Conservation (phyloP, 2,113 vertebrate species). For the Saccopteryx bilineata region DNA sequence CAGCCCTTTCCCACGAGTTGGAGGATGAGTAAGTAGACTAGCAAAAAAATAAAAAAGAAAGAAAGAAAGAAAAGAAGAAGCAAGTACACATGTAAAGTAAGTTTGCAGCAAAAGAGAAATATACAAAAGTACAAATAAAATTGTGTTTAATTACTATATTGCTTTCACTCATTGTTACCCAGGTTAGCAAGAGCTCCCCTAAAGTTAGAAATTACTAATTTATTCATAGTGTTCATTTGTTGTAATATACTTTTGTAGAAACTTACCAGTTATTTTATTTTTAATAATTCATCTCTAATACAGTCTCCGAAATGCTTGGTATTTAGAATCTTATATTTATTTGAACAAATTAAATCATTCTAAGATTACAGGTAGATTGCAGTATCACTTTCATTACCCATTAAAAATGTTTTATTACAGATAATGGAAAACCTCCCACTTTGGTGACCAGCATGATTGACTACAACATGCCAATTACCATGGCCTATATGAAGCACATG, state of each 20-base stretch:
- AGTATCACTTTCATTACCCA: slow-evolving; percentile 48
- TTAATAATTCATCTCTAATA: neutral
- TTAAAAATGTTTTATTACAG: slow-evolving; percentile 86
- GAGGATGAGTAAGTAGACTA: neutral
- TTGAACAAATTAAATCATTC: neutral
- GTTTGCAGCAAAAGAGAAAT: neutral
- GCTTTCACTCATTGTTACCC: neutral
- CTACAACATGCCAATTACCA: slow-evolving; percentile 94
- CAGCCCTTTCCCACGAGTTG: neutral
- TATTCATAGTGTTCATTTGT: neutral
- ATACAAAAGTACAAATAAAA: neutral
- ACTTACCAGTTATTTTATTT: neutral
- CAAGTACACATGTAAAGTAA: neutral
- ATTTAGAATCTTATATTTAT: neutral
- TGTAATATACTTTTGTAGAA: neutral
- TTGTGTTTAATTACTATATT: neutral
- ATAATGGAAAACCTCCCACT: slow-evolving; percentile 92
- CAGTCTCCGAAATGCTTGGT: neutral
- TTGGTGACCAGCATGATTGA: slow-evolving; percentile 94
- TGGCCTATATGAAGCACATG: slow-evolving; percentile 95
- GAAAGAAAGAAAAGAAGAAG: neutral
- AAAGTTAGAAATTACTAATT: neutral
- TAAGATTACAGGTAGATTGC: slow-evolving; percentile 14
- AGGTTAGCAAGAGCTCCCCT: neutral
- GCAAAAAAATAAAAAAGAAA: neutral